phyloP scores from a whole-genome alignment of 2,113 vertebrate species.

The Smithornis capensis region DNA sequence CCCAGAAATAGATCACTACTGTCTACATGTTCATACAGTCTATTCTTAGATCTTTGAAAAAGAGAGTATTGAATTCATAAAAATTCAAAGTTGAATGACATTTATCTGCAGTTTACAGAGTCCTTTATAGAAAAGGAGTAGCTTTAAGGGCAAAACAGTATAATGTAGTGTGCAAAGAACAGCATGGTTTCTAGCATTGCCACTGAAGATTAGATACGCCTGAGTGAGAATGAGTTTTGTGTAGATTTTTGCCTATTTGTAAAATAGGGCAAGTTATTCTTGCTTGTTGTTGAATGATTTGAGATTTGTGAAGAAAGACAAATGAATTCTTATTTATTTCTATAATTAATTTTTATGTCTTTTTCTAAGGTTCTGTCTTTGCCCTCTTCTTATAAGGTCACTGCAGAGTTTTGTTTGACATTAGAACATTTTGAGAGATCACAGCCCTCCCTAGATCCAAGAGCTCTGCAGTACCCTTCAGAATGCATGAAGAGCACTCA shows the following conservation, averaged over 20 bases:
- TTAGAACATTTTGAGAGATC: not conserved
- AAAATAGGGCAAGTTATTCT: not conserved
- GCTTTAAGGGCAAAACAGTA: not conserved
- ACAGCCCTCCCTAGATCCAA: not conserved
- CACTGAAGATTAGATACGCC: not conserved
- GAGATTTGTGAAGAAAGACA: not conserved
- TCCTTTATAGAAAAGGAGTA: not conserved
- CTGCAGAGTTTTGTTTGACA: not conserved
- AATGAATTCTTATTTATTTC: not conserved
- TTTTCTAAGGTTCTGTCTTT: not conserved
- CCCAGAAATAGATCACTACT: slow-evolving; percentile 9
- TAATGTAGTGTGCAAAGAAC: not conserved
- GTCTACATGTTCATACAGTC: not conserved
- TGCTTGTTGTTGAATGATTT: not conserved
- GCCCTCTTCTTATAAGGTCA: not conserved
- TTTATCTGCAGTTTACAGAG: not conserved
- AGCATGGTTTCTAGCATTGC: not conserved
- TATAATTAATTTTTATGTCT: not conserved
- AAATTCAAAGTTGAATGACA: not conserved
- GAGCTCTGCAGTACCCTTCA: not conserved
- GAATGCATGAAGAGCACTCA: not conserved
- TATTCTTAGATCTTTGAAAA: not conserved
- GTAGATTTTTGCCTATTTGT: not conserved
- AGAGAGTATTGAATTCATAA: not conserved
- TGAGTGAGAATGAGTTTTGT: not conserved